phyloP scores from a whole-genome alignment of 2,797 vertebrate genomes.

The Falco peregrinus region DNA sequence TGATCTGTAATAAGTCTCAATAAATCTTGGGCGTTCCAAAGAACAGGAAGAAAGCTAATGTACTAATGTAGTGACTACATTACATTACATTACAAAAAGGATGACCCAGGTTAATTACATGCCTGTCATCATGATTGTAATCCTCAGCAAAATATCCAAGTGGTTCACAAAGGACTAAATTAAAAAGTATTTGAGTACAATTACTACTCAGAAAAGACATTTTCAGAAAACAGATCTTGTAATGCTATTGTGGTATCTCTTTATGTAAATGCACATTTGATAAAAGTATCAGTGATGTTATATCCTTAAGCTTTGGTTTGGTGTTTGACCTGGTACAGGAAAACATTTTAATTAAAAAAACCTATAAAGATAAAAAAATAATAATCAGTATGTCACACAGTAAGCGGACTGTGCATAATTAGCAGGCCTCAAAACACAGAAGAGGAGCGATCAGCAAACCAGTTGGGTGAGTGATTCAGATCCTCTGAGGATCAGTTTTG shows the following conservation, averaged over 20 bases:
- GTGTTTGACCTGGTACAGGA: background rate
- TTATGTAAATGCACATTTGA: background rate
- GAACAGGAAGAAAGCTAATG: background rate
- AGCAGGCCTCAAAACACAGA: background rate
- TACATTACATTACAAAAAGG: background rate
- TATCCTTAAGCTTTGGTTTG: background rate
- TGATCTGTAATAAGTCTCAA: background rate
- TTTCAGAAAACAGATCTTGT: background rate
- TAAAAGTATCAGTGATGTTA: background rate
- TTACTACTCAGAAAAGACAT: background rate
- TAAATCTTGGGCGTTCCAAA: background rate
- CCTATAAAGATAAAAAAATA: background rate
- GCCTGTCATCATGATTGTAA: background rate
- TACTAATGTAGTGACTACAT: too few relatives aligned
- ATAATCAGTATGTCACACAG: background rate
- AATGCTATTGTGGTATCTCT: background rate
- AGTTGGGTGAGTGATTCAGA: fast-evolving
- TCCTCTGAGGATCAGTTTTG: background rate
- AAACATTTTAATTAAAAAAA: background rate
- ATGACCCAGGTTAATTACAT: background rate
- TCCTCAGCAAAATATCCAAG: background rate
- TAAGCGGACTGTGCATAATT: background rate
- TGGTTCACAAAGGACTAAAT: background rate
- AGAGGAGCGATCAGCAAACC: background rate
- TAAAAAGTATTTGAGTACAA: background rate